Base-by-base conservation (phyloP, 37 sponge, comb jelly and placozoan genomes). In the Crambe crambe region DNA sequence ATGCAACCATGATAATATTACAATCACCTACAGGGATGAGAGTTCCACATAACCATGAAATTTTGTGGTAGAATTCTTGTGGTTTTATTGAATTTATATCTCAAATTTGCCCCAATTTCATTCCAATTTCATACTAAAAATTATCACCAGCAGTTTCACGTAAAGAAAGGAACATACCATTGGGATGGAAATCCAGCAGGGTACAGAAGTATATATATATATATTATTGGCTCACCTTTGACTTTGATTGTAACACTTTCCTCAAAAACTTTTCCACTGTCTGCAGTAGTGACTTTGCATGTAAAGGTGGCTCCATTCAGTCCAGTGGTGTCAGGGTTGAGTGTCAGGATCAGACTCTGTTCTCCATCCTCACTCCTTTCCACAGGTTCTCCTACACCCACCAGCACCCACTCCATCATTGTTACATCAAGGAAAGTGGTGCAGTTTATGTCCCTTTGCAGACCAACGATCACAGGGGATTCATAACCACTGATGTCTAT, bases 381-480 rank as follows among this genome's bases (percentile, higher is more conserved):
- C 74, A 51, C 36, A 27, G 74, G 57, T 17, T 51, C 57, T 2
- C 23, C 74, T 3, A 29, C 34, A 47, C 74, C 74, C 4, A 73
- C 74, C 21, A 73, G 57, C 38, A 73, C 12, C 74, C 74, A 73
- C 57, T 73, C 74, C 56, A 73, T 47, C 18, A 29, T 47, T 30
- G 34, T 73, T 2, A 26, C 26, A 51, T 73, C 51, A 1, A 73
- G 74, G 35, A 31, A 27, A 5, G 74, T 73, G 35, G 57, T 41
- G 74, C 74, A 73, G 57, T 73, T 51, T 9, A 73, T 73, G 0
- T 23, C 43, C 17, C 72, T n/a, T 5, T 1, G 2, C 41, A 71
- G 72, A 71, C 43, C 43, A 71, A 73, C 74, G 3, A 73, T 47
- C 1, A 73, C 30, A 5, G 68, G 68, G 5, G 6, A 6, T 27